A percentile compares a stretch with the other conserved stretches of the same genome.
Evolutionary conservation across 2,888 invertebrate species (phyloP).

Genomic region (Spisula subtruncata): DNA sequence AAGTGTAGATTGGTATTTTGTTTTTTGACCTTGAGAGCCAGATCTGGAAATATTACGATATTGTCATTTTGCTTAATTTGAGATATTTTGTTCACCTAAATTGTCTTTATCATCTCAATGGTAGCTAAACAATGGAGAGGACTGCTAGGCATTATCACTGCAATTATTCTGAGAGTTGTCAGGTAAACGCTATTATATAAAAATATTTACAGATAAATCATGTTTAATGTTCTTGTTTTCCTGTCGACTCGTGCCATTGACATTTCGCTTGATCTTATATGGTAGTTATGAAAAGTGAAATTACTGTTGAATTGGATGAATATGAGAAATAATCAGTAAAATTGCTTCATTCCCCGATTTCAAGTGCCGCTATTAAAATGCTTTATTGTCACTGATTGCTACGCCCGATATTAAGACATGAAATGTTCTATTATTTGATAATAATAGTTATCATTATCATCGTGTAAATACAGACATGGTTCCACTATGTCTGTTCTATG

Average conservation of each 20-base stretch:
- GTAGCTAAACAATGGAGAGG: not conserved
- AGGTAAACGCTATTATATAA: not conserved
- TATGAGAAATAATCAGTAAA: conserved; percentile 34
- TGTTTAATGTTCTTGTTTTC: conserved; percentile 33
- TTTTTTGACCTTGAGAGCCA: too few relatives aligned
- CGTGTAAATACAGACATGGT: conserved; percentile 39
- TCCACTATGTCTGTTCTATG: conserved; percentile 15
- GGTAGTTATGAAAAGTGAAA: conserved; percentile 28
- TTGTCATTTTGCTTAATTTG: too few relatives aligned
- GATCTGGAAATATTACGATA: too few relatives aligned
- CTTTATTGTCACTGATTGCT: conserved; percentile 38
- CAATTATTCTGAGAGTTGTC: not conserved
- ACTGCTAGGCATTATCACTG: not conserved
- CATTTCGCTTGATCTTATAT: conserved; percentile 30
- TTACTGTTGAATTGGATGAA: conserved; percentile 15
- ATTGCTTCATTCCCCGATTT: conserved; percentile 37
- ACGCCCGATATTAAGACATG: not conserved
- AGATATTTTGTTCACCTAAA: too few relatives aligned
- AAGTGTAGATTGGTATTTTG: too few relatives aligned
- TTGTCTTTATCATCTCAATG: not conserved
- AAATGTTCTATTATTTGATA: conserved; percentile 24
- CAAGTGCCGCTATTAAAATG: conserved; percentile 18
- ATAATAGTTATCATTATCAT: conserved; percentile 28
- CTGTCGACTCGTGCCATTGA: conserved; percentile 32
- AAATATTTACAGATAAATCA: conserved; percentile 20